phyloP scores from a whole-genome alignment of 2,113 vertebrate species.

The Pimephales promelas region DNA sequence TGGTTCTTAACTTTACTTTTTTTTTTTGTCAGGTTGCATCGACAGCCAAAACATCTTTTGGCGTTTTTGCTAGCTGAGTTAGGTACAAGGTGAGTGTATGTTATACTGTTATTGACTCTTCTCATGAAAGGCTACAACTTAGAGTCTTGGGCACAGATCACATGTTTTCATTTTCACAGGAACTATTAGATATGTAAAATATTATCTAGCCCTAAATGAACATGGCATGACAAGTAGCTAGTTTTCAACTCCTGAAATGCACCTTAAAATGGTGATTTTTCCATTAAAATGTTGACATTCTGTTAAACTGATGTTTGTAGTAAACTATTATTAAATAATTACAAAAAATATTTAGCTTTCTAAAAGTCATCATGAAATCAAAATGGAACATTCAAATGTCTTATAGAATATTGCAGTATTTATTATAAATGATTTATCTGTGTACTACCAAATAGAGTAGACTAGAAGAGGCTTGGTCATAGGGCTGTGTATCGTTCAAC shows the following conservation, averaged over 20 bases:
- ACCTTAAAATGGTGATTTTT: not conserved
- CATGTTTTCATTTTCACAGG: not conserved
- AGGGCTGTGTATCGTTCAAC: too few species aligned
- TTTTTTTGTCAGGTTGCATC: constrained; percentile 86
- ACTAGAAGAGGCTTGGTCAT: too few species aligned
- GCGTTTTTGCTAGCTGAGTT: constrained; percentile 98
- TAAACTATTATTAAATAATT: not conserved
- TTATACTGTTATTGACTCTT: not conserved
- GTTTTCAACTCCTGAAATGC: not conserved
- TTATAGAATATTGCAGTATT: too few species aligned
- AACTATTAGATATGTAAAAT: not conserved
- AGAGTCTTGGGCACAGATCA: too few species aligned
- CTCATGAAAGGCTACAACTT: not conserved
- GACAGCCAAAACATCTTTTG: constrained; percentile 99
- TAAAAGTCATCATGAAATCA: too few species aligned
- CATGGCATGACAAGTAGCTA: not conserved
- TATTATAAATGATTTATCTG: too few species aligned
- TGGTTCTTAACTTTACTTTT: not conserved
- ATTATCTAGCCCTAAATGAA: not conserved
- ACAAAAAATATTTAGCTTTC: too few species aligned
- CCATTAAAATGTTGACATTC: not conserved
- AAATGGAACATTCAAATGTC: too few species aligned
- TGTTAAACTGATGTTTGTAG: not conserved
- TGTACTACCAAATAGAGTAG: too few species aligned
- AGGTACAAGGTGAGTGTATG: constrained; percentile 87